A percentile compares a stretch with the other conserved stretches of the same genome.
Evolutionary conservation across 64 coral and sea anemone genomes (phyloP).

Genomic region (Cladopsammia gracilis): DNA sequence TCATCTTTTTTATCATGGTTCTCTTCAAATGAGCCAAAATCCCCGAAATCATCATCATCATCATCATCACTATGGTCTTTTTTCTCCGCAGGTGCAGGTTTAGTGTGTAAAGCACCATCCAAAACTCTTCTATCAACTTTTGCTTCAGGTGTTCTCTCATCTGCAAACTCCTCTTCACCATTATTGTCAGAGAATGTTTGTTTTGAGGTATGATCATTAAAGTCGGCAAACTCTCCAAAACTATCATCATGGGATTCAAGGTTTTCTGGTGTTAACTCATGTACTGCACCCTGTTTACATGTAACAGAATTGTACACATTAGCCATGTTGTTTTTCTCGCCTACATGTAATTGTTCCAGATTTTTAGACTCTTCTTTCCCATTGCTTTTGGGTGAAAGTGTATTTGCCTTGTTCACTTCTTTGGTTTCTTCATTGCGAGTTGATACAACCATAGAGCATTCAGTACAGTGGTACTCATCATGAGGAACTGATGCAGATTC

Average conservation of each 20-base stretch:
- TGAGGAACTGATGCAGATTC: neutral
- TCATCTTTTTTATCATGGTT: neutral
- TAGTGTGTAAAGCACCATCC: neutral
- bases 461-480: neutral
- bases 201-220: neutral
- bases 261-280: neutral
- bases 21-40: slow-evolving; percentile 30
- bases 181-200: neutral
- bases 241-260: neutral
- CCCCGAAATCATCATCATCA: slow-evolving; percentile 24
- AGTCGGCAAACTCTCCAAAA: slow-evolving; percentile 33
- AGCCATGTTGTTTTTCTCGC: neutral
- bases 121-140: neutral
- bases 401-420: too few species aligned
- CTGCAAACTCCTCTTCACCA: neutral
- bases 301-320: neutral
- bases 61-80: slow-evolving; percentile 30
- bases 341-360: neutral
- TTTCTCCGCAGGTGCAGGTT: neutral
- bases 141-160: neutral
- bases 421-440: neutral
- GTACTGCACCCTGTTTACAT: neutral
- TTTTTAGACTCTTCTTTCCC: neutral
- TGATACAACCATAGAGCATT: neutral
- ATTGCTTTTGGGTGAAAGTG: neutral